Evolutionary conservation across 1,140 invertebrate genomes (phyloP).

Genomic region (Leptopilina clavipes): DNA sequence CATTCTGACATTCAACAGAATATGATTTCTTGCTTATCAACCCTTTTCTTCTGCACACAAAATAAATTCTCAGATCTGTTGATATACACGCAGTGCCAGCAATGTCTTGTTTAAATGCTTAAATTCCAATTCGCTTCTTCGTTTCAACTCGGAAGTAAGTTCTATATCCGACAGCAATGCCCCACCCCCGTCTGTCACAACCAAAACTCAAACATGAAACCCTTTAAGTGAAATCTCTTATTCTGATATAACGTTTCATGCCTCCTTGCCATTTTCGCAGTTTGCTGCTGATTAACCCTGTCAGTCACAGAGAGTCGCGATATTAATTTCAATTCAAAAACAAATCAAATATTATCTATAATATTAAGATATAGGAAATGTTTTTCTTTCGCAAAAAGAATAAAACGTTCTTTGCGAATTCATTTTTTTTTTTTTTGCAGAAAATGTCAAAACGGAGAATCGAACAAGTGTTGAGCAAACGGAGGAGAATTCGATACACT

Average conservation of each 20-base stretch:
- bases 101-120: neutral
- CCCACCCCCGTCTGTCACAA: constrained; percentile 71
- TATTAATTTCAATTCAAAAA: constrained; percentile 75
- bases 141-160: neutral
- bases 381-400: too few relatives aligned
- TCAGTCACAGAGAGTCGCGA: constrained; percentile 72
- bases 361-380: too few relatives aligned
- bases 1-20: constrained; percentile 67
- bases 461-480: constrained; percentile 69
- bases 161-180: constrained; percentile 40
- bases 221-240: constrained; percentile 76
- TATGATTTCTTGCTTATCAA: constrained; percentile 70
- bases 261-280: constrained; percentile 63
- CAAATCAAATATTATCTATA: constrained; percentile 42
- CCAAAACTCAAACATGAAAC: constrained; percentile 75
- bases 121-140: constrained; percentile 8
- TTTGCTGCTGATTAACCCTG: constrained; percentile 73
- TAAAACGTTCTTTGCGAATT: too few relatives aligned
- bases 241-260: constrained; percentile 73
- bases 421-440: constrained; percentile 60
- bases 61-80: neutral
- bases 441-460: constrained; percentile 68
- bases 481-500: constrained; percentile 75
- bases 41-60: constrained; percentile 1
- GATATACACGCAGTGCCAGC: too few relatives aligned